Evolutionary conservation across 2,797 vertebrate genomes (phyloP).

Genomic region (Diglossa cyanea): DNA sequence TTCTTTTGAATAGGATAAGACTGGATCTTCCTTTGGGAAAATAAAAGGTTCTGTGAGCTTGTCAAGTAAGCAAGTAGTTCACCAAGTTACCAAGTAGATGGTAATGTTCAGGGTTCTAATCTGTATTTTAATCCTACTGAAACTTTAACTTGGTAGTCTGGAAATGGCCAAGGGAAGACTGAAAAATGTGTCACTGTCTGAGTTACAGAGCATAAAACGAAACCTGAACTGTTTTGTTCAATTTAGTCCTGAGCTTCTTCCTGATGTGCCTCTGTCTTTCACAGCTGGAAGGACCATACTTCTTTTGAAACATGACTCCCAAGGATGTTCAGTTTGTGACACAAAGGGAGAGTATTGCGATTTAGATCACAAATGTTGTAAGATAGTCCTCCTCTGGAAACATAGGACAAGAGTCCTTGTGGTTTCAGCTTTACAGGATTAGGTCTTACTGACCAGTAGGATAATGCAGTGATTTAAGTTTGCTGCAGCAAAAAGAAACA

Average conservation of each 20-base stretch:
- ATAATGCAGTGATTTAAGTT: not conserved
- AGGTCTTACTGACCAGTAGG: not conserved
- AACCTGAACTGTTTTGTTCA: not conserved
- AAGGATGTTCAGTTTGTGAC: not conserved
- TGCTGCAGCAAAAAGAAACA: not conserved
- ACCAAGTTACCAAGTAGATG: not conserved
- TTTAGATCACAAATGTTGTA: not conserved
- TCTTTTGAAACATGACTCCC: not conserved
- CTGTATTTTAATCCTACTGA: not conserved
- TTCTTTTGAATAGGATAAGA: not conserved
- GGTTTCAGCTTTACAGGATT: not conserved
- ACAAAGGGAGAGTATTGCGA: not conserved
- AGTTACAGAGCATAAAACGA: not conserved
- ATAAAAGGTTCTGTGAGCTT: not conserved
- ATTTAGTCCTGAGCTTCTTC: not conserved
- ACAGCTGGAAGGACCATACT: not conserved
- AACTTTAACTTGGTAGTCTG: not conserved
- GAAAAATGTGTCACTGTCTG: not conserved
- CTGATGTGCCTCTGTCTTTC: not conserved
- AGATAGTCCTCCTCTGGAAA: not conserved
- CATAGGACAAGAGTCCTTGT: not conserved
- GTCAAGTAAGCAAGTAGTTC: not conserved
- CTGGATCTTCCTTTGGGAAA: not conserved
- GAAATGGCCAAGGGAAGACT: not conserved
- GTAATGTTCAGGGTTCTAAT: not conserved